Base-by-base conservation (phyloP, 2,888 invertebrate species). In the Esperia sulphurella region DNA sequence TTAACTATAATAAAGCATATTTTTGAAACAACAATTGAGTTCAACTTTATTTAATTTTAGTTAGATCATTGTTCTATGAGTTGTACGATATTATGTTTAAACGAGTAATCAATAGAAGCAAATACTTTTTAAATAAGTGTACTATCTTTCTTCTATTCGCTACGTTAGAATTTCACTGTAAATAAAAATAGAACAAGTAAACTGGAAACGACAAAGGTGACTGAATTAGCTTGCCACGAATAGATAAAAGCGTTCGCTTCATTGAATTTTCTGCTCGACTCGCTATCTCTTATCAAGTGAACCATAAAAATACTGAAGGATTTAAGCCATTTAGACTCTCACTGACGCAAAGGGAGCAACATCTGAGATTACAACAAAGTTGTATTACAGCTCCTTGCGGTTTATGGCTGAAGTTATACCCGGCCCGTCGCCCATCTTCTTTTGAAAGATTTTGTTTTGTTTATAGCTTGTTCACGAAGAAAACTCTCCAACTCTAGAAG, bases 301-400 rank as follows among this genome's bases (percentile, higher is more conserved):
- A 42, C 31, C 37, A 35, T 39, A 44, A 30, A 21, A 8, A 42
- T 41, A 45, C 42, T 14, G 14, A 21, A 42, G 46, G 46, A 46
- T 51, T 45, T 53, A 53, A 53, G 55, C 56, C 41, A 43, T 53
- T 56, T 43, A 50, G 43, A 53, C 50, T 52, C 51, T 38, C 43
- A 39, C 43, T 44, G 50, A 52, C 52, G 52, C 51, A 43, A 12
- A 29, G 31, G 50, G 47, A 49, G 57, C 43, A 52, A 51, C 53
- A 46, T 50, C 49, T 35, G 48, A 54, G 56, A 58, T 55, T 53
- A 51, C 45, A 52, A 41, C 35, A 40, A 51, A 54, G 48, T 55
- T 54, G 55, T 51, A 53, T 54, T 52, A 44, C 47, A 28, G 29
- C 28, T 42, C 8, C 41, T 48, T 49, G 49, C 54, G 51, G 51